Base-by-base conservation (phyloP, 1,140 invertebrate genomes). In the Drosophila pectinifera region DNA sequence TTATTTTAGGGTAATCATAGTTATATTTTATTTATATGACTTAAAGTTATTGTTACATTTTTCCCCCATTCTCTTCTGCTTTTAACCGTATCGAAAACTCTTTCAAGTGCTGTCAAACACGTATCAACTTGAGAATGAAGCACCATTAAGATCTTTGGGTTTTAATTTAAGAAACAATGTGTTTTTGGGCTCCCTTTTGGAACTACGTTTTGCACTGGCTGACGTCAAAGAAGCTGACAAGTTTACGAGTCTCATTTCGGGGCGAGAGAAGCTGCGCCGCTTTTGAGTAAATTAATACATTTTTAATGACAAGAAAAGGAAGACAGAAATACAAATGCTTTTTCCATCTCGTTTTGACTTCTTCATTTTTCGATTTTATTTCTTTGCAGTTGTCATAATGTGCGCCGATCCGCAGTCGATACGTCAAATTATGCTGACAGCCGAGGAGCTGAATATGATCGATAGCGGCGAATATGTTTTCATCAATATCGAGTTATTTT, bases 391-490 rank as follows among this genome's bases (percentile, higher is more conserved):
- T 91, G 96, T 99, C 54, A 96, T 99, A 53, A 95, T 99, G 80
- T 99, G 98, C 91, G 98, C 97, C 0, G 97, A 96, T 81, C 96
- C 97, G 2, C 95, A 95, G 59, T 98, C 97, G 49, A 96, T 98
- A 20, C 93, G 98, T 62, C 95, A 97, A 90, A 97, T 99, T 69
- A 95, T 99, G 93, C 92, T 99, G 79, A 96, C 97, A 14, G 98
- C 98, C 13, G 96, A 98, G 81, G 96, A 97, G 77, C 94, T 99
- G 36, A 97, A 97, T 62, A 98, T 99, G 97, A 96, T 98, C 42
- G 96, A 96, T 78, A 97, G 96, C 61, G 98, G 98, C 14, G 98
- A 99, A 94, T 99, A 99, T 93, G 98, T 98, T 34, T 99, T 99
- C 93, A 98, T 99, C 93, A 99, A 98, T 92, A 98, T 99, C 80